These are phyloP conservation scores for Stichodactyla mertensii DNA, from an alignment of 64 coral and sea anemone genomes.

Conservation along the genomic window DNA sequence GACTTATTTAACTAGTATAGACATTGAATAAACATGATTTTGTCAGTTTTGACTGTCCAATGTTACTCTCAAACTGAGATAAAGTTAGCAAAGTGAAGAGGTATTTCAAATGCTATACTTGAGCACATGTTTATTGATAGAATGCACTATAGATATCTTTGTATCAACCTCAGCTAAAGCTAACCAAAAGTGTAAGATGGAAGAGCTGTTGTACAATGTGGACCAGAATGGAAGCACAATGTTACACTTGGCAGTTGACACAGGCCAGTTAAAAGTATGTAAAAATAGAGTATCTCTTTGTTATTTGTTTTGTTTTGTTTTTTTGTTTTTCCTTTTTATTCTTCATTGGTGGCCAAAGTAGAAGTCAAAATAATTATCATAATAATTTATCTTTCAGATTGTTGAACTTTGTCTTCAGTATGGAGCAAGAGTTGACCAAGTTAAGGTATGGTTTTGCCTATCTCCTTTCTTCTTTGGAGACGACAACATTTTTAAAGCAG, in stretches of 20 bases:
- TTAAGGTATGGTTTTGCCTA: conserved; percentile 11
- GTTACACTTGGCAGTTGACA: conserved; percentile 26
- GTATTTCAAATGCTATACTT: too few species aligned
- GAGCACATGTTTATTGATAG: too few species aligned
- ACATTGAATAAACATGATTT: too few species aligned
- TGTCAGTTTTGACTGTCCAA: too few species aligned
- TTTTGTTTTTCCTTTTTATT: not conserved
- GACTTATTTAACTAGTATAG: too few species aligned
- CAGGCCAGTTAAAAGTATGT: conserved; percentile 22
- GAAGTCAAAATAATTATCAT: not conserved
- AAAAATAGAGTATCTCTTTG: not conserved
- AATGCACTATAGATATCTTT: too few species aligned
- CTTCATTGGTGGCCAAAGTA: too few species aligned
- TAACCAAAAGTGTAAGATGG: not conserved
- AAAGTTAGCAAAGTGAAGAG: too few species aligned
- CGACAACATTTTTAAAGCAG: too few species aligned
- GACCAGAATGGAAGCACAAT: conserved; percentile 30
- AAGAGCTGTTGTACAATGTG: conserved; percentile 24
- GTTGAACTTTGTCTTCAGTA: conserved; percentile 22
- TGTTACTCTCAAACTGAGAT: too few species aligned
- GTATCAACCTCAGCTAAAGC: not conserved
- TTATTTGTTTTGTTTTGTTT: not conserved
- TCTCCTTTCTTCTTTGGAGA: too few species aligned
- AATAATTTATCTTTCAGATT: not conserved
- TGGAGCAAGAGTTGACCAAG: conserved; percentile 39